Evolutionary conservation across 2,113 vertebrate species (phyloP).

Genomic region (Albula glossodonta): DNA sequence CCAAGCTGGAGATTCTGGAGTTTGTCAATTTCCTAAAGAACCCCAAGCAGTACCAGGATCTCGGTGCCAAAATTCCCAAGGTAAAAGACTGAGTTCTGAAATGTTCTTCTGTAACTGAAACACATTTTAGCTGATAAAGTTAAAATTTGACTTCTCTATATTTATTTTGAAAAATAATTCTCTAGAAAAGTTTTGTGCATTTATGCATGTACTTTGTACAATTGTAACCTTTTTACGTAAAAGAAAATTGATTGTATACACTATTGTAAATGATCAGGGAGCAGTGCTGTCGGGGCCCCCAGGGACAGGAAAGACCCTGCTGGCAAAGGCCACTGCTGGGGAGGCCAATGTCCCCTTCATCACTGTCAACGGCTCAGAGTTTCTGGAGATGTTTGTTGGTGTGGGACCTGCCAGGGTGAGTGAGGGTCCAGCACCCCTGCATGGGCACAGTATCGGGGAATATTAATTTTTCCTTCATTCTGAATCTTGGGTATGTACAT

Average conservation of each 20-base stretch:
- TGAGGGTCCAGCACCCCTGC: background rate
- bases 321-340: slow-evolving; percentile 66
- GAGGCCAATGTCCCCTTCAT: slow-evolving; percentile 72
- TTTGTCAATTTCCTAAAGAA: slow-evolving; percentile 70
- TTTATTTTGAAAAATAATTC: no score
- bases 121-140: no score
- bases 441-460: no score
- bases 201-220: no score
- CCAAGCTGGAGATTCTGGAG: slow-evolving; percentile 65
- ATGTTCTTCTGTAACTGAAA: no score
- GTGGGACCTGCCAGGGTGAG: slow-evolving; percentile 69
- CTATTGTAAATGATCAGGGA: slow-evolving; percentile 49
- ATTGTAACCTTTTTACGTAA: no score
- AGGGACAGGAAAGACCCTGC: slow-evolving; percentile 67
- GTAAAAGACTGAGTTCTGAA: slow-evolving; percentile 30
- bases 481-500: no score
- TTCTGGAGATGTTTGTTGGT: slow-evolving; percentile 72
- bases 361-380: slow-evolving; percentile 67
- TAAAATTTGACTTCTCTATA: background rate
- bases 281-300: slow-evolving; percentile 67
- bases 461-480: background rate
- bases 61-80: slow-evolving; percentile 68
- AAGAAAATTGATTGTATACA: background rate
- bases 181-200: no score
- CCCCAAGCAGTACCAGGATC: slow-evolving; percentile 63